Evolutionary conservation across 2,797 vertebrate species (phyloP), one percentile per base, ranked within the genome.

Genomic region (Kryptopterus vitreolus): DNA sequence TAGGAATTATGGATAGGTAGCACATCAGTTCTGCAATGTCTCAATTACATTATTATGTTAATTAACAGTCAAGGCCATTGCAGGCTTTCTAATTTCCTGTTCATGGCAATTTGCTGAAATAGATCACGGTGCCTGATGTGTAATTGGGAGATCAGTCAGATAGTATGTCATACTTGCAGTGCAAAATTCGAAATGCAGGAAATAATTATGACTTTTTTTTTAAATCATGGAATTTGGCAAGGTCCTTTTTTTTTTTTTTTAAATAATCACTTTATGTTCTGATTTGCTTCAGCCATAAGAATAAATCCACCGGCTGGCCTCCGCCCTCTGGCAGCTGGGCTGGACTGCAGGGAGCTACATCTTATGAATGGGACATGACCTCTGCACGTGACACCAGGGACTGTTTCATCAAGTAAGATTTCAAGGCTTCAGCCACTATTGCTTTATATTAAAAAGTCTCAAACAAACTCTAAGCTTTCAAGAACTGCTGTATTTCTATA

Each of bases 281-380:
- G 26, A 0, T 69, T 76, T 58, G 16, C 80, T 92, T 38, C 89
- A 99, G 97, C 93, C 96, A 98, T 92, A 98, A 95, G 90, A 96
- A 93, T 87, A 98, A 98, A 92, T 94, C 96, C 84, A 93, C 96
- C 22, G 96, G 95, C 91, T 99, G 97, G 97, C 95, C 96, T 5
- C 96, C 96, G 82, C 95, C 96, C 88, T 88, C 95, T 74, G 85
- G 95, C 90, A 94, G 95, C 93, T 98, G 97, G 96, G 91, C 90
- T 50, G 94, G 95, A 90, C 94, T 95, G 86, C 96, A 96, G 92
- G 96, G 95, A 16, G 93, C 95, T 38, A 7, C 76, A 72, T 94
- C 96, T 24, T 98, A 95, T 92, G 95, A 94, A 91, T 98, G 96
- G 97, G 97, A 95, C 89, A 93, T 94, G 93, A 94, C 89, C 86